Evolutionary conservation across 2,888 invertebrate species (phyloP), one percentile per base, ranked within the genome.

Genomic region (Azorinus chamasolen): DNA sequence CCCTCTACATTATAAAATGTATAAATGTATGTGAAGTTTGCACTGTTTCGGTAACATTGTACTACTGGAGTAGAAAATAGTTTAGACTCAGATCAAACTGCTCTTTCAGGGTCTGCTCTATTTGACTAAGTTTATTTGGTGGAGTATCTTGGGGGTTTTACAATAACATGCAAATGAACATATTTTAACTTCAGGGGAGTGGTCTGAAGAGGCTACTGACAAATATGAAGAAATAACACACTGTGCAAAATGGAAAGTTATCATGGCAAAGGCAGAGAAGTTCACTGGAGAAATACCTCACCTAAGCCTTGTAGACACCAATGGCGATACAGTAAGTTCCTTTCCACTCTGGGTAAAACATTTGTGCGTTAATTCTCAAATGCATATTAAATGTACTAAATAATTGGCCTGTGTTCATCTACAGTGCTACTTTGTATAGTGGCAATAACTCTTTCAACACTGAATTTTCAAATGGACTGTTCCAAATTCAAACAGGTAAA

Each of bases 261-360:
- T 98, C 0, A 95, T 96, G 61, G 96, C 97, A 0, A 95, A 95
- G 85, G 96, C 97, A 20, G 95, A 96, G 65, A 95, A 95, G 0
- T 97, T 96, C 91, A 95, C 85, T 45, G 59, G 94, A 20, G 86
- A 92, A 20, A 95, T 97, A 86, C 97, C 97, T 45, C 96, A 96
- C 72, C 95, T 98, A 62, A 96, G 96, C 89, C 93, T 98, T n/a
- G 96, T 95, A 85, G 97, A 97, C 91, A 95, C 95, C 48, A 95
- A 94, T 48, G 95, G 95, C 48, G 95, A 95, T 18, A 58, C 94
- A 92, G 95, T 90, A 45, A 64, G 83, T 46, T 22, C n/a, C n/a
- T n/a, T n/a, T n/a, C n/a, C n/a, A n/a, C n/a, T n/a, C n/a, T n/a
- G n/a, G 8, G 12, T 46, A n/a, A 25, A 16, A n/a, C n/a, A n/a